Percentiles rank a stretch among this genome's conserved stretches.
Conservation (phyloP, 2,113 vertebrate species). For the Myotis brandtii region DNA sequence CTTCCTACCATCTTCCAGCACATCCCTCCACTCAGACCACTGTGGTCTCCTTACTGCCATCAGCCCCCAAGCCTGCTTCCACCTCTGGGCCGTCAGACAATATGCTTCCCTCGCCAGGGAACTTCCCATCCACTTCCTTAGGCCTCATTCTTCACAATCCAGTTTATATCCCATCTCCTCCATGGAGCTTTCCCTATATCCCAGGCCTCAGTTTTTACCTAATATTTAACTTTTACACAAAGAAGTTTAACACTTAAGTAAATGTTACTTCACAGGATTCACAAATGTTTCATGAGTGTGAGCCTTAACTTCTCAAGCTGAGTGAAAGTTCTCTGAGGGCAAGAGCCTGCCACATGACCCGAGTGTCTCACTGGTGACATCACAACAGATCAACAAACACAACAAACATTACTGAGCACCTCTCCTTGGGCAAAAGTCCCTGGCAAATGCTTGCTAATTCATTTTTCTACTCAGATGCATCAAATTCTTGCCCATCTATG, state of each 20-base stretch:
- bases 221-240: neutral
- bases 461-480: neutral
- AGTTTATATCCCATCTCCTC: neutral
- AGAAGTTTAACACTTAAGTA: neutral
- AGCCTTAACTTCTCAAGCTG: neutral
- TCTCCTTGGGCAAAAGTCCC: neutral
- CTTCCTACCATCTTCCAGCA: neutral
- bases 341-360: neutral
- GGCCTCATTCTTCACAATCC: neutral
- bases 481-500: neutral
- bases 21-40: neutral
- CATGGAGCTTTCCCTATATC: neutral
- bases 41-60: neutral
- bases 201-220: slow-evolving; percentile 29
- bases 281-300: neutral
- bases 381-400: neutral
- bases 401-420: neutral
- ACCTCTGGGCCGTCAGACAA: neutral
- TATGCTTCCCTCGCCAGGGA: neutral
- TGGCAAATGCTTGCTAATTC: neutral
- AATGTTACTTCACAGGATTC: neutral
- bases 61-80: neutral
- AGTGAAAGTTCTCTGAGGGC: neutral
- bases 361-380: neutral
- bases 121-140: neutral